phyloP scores from a whole-genome alignment of 2,113 vertebrate species.

The Microcebus tavaratra region DNA sequence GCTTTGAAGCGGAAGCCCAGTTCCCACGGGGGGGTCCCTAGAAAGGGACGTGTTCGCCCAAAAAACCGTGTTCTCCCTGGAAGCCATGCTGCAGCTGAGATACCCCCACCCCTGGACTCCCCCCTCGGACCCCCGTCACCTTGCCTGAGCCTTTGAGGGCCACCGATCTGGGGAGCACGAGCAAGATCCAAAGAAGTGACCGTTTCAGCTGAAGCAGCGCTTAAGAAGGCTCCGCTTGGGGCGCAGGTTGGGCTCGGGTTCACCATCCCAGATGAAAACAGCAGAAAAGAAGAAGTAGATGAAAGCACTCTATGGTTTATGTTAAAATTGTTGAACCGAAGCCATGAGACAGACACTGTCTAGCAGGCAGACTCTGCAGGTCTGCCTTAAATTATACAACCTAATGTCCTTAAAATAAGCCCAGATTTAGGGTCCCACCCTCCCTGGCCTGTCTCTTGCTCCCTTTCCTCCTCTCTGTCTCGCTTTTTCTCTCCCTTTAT shows the following conservation, averaged over 20 bases:
- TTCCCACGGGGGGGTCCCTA: background rate
- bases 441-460: background rate
- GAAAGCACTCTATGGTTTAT: constrained; percentile 77
- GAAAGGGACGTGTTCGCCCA: background rate
- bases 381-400: constrained; percentile 68
- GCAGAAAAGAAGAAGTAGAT: constrained; percentile 43
- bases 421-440: constrained; percentile 58
- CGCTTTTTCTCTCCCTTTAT: background rate
- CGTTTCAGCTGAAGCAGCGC: constrained; percentile 55
- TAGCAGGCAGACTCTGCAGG: constrained; percentile 47
- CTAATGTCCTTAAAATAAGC: constrained; percentile 72
- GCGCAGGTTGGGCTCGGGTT: constrained; percentile 56
- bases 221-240: constrained; percentile 53
- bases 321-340: constrained; percentile 80
- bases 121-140: background rate
- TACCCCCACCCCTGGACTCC: background rate
- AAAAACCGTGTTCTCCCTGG: background rate
- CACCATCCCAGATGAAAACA: constrained; percentile 69
- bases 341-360: constrained; percentile 80
- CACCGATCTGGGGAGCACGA: background rate
- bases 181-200: constrained; percentile 43
- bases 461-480: background rate
- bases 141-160: background rate
- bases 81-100: no score
- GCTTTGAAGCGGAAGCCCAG: background rate